Percentiles rank a stretch among this genome's conserved stretches.
Evolutionary conservation across 2,113 vertebrate species (phyloP).

Genomic region (Engystomops pustulosus): DNA sequence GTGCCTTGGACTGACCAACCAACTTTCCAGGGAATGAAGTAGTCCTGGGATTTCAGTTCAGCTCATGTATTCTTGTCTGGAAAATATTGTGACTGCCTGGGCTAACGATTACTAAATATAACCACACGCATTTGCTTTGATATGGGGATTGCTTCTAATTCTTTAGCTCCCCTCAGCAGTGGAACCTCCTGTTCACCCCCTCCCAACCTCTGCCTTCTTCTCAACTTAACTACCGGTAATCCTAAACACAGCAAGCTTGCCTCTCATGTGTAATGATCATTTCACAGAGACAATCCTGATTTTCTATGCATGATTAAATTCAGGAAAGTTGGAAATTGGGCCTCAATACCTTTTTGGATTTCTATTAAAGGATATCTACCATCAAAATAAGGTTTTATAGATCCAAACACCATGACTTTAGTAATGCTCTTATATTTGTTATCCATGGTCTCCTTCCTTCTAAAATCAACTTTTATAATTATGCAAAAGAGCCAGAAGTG

Average conservation of each 20-base stretch:
- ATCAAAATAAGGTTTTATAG: too few species aligned
- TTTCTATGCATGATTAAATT: neutral
- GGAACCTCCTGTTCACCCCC: neutral
- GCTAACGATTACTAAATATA: neutral
- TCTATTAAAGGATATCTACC: too few species aligned
- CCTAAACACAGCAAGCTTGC: neutral
- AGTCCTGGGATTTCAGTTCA: neutral
- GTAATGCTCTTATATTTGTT: too few species aligned
- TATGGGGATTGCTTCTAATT: slow-evolving; percentile 23
- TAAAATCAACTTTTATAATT: too few species aligned
- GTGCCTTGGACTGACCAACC: neutral
- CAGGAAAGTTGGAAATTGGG: too few species aligned
- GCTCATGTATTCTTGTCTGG: slow-evolving; percentile 11
- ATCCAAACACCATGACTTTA: too few species aligned
- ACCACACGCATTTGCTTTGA: neutral
- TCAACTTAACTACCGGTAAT: slow-evolving; percentile 14
- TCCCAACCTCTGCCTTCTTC: neutral
- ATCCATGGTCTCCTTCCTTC: too few species aligned
- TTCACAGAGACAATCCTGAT: neutral
- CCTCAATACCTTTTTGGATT: too few species aligned
- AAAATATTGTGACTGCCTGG: slow-evolving; percentile 10
- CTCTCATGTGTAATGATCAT: neutral
- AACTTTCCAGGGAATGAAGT: neutral
- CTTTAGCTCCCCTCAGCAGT: neutral
- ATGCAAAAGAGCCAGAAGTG: too few species aligned